Evolutionary conservation across 2,113 vertebrate species (phyloP).

Genomic region (Rhizomys pruinosus): DNA sequence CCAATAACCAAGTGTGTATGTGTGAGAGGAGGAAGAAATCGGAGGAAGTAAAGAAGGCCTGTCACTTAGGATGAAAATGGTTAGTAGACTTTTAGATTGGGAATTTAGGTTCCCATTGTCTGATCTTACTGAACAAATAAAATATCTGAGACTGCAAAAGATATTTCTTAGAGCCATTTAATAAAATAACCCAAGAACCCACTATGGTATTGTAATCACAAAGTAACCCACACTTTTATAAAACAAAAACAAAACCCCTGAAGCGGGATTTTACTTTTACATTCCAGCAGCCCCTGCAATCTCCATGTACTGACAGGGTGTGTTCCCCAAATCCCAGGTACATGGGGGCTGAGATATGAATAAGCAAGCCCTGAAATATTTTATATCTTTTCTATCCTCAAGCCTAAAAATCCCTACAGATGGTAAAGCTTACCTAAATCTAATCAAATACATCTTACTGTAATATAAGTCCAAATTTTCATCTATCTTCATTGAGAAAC

Average conservation of each 20-base stretch:
- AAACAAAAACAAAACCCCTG: background rate
- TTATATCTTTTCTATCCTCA: background rate
- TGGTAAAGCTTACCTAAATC: background rate
- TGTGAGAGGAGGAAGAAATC: background rate
- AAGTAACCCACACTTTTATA: background rate
- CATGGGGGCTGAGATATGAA: background rate
- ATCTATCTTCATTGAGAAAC: background rate
- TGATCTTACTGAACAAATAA: conserved; percentile 36
- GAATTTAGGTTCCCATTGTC: background rate
- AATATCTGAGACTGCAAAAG: background rate
- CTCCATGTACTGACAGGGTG: background rate
- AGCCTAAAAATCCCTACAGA: conserved; percentile 30
- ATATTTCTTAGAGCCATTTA: background rate
- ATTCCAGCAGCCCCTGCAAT: background rate
- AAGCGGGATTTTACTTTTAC: background rate
- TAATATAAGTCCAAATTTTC: background rate
- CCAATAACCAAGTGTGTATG: background rate
- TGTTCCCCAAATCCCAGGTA: background rate
- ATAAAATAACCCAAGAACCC: background rate
- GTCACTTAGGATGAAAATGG: background rate
- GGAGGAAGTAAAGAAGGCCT: background rate
- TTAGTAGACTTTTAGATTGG: background rate
- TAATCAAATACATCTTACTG: background rate
- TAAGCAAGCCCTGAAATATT: background rate
- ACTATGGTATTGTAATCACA: background rate